Percentiles rank a stretch among this genome's conserved stretches.
These are phyloP conservation scores for Melieria crassipennis DNA, from an alignment of 2,888 invertebrate species.

Conservation along the genomic window DNA sequence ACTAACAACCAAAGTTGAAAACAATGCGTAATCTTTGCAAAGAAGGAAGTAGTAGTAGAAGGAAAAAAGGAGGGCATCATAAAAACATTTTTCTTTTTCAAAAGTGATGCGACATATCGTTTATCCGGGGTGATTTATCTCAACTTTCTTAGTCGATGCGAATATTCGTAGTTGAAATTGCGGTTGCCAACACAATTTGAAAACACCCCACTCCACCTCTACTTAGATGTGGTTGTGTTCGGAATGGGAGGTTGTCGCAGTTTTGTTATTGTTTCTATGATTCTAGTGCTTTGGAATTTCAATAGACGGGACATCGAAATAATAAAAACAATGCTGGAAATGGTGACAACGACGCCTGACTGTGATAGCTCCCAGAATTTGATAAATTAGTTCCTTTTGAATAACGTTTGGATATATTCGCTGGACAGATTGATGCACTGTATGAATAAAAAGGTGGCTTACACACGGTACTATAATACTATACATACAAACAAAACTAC, in stretches of 20 bases:
- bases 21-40: constrained; percentile 24
- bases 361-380: constrained; percentile 36
- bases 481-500: not conserved
- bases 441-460: constrained; percentile 9
- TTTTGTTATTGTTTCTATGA: constrained; percentile 17
- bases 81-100: constrained; percentile 59
- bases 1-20: constrained; percentile 21
- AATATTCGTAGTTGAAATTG: not conserved
- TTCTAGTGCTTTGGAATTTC: not conserved
- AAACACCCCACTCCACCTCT: not conserved
- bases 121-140: constrained; percentile 60
- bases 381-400: constrained; percentile 47
- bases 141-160: constrained; percentile 44
- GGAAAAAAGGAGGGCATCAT: constrained; percentile 47
- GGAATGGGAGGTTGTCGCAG: not conserved
- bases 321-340: not conserved
- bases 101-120: constrained; percentile 59
- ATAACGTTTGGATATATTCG: constrained; percentile 45
- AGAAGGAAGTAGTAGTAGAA: constrained; percentile 4
- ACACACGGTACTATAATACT: not conserved
- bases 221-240: not conserved
- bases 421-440: constrained; percentile 27
- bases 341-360: constrained; percentile 34
- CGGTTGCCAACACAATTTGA: too few relatives aligned
- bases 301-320: not conserved